Conservation (phyloP, 2,113 vertebrate genomes). For the Chaetodon trifascialis region DNA sequence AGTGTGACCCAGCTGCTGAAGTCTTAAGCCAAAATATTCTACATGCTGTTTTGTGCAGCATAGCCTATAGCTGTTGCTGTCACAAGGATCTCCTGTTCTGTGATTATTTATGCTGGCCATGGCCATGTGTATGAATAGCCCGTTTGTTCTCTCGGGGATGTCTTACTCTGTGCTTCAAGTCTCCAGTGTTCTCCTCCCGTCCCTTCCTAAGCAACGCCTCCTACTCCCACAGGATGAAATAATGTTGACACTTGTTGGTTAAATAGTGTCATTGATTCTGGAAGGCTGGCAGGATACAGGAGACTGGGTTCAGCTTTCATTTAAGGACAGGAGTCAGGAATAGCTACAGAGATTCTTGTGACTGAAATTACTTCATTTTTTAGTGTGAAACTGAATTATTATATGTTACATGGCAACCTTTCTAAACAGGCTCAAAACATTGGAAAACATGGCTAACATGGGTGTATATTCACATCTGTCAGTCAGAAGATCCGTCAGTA, state of each 20-base stretch:
- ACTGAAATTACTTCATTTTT: neutral
- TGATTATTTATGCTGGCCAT: slow-evolving; percentile 64
- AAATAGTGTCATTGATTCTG: slow-evolving; percentile 60
- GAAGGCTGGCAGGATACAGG: slow-evolving; percentile 11
- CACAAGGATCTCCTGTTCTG: slow-evolving; percentile 67
- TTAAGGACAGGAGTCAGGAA: neutral
- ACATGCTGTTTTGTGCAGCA: slow-evolving; percentile 11
- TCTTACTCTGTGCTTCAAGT: slow-evolving; percentile 42
- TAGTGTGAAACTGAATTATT: neutral
- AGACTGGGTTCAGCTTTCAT: neutral
- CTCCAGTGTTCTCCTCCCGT: slow-evolving; percentile 43
- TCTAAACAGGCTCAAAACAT: neutral
- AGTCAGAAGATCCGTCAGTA: neutral
- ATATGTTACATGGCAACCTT: neutral
- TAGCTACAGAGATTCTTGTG: neutral
- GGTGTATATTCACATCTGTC: neutral
- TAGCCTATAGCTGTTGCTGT: neutral
- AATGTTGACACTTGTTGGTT: slow-evolving; percentile 44
- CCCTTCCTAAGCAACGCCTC: slow-evolving; percentile 44
- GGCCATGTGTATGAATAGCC: slow-evolving; percentile 67
- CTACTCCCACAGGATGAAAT: slow-evolving; percentile 48
- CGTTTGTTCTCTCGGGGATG: slow-evolving; percentile 61
- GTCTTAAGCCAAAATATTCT: neutral
- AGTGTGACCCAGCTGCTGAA: neutral
- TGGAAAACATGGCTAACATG: neutral